These are phyloP conservation scores for Heliothis peltigera DNA, from an alignment of 2,888 invertebrate genomes.

Conservation along the genomic window DNA sequence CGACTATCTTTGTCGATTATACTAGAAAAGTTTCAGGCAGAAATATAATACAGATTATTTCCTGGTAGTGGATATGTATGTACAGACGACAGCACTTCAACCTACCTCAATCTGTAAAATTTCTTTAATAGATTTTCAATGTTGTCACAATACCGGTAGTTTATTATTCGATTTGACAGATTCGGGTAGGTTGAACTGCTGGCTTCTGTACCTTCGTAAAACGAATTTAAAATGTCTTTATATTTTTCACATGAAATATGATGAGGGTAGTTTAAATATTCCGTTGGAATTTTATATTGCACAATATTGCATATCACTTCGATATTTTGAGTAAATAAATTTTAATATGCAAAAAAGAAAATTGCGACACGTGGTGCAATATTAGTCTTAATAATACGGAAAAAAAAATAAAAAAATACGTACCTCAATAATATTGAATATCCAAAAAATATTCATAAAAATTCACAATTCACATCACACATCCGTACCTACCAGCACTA, in stretches of 20 bases:
- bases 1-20: neutral
- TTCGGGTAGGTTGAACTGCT: no score
- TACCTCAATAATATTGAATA: conserved; percentile 33
- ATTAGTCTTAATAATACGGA: neutral
- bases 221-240: no score
- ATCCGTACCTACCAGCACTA: conserved; percentile 49
- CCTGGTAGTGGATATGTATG: neutral
- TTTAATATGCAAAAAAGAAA: neutral
- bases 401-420: conserved; percentile 8
- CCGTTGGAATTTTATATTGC: no score
- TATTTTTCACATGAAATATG: no score
- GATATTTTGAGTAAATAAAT: neutral
- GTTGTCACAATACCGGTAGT: no score
- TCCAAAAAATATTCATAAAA: conserved; percentile 38
- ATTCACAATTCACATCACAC: conserved; percentile 59
- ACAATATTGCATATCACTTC: no score
- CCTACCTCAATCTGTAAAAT: no score
- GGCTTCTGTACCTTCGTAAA: no score
- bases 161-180: no score
- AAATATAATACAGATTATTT: neutral
- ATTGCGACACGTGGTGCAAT: conserved; percentile 39
- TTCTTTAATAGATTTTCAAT: no score
- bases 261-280: no score
- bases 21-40: neutral
- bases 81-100: no score